A percentile compares a stretch with the other conserved stretches of the same genome.
phyloP scores from a whole-genome alignment of 2,888 invertebrate species.

The Yponomeuta malinellus region DNA sequence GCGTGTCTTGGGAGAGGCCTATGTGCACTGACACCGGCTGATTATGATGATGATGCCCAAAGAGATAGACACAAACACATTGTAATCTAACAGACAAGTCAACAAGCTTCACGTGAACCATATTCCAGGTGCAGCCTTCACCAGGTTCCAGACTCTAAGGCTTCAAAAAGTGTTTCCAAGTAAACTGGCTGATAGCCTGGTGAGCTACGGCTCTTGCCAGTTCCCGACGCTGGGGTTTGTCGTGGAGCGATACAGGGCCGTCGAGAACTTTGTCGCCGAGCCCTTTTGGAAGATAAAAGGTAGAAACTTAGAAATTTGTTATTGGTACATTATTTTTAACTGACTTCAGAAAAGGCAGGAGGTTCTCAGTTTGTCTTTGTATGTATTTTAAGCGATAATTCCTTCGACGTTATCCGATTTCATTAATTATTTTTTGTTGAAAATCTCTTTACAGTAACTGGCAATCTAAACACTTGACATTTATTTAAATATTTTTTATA shows the following conservation, averaged over 20 bases:
- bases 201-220: conserved; percentile 99
- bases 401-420: no score
- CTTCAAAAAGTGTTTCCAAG: conserved; percentile 87
- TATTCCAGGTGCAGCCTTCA: conserved; percentile 93
- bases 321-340: background rate
- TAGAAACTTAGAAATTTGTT: conserved; percentile 30
- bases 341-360: no score
- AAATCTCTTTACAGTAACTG: no score
- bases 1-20: no score
- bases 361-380: background rate
- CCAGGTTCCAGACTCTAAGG: conserved; percentile 95
- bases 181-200: conserved; percentile 83
- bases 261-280: conserved; percentile 93
- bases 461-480: no score
- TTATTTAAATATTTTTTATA: no score
- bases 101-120: background rate
- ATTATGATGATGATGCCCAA: no score
- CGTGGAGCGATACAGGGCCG: conserved; percentile 96
- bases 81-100: background rate
- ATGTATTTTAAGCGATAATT: no score
- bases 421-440: no score
- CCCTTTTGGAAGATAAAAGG: conserved; percentile 97
- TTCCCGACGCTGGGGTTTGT: conserved; percentile 99
- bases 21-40: no score
- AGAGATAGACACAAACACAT: no score